Evolutionary conservation across 1,140 invertebrate genomes (phyloP), one percentile per base, ranked within the genome.

Genomic region (Euwallacea fornicatus): DNA sequence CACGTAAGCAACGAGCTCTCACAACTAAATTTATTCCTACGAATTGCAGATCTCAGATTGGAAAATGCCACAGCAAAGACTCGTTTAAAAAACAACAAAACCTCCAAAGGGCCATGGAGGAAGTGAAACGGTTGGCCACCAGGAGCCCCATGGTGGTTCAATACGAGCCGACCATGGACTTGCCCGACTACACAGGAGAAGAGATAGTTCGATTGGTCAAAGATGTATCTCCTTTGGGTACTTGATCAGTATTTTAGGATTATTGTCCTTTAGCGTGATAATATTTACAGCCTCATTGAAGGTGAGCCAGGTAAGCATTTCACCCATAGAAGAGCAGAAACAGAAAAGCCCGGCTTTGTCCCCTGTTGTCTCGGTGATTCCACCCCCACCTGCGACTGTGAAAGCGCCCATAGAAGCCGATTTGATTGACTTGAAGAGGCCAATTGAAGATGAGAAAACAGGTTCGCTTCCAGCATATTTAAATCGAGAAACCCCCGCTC

Each of bases 91-190:
- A 88, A 72, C 89, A 92, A 66, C 87, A 91, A 71, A 90, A 89
- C 73, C 79, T 93, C 15, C 89, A 90, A 76, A 84, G 83, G 63
- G 91, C 91, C 6, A 93, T 93, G 83, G 87, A 89, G n/a, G 90
- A 91, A 77, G 91, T 91, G 0, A 85, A 83, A 60, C 85, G 84
- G 78, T 77, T 89, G 11, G 79, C 85, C 0, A 73, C 83, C 16
- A 82, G 82, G 47, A 86, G 83, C 64, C 86, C 85, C 42, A 66
- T 67, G 41, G 61, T 78, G 73, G 84, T 84, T 10, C 79, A 84
- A 42, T 78, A 77, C 15, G 76, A 80, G 0, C 82, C 85, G 15
- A 84, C 85, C 4, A 82, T 87, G 33, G 81, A 83, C 33, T 79
- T 87, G 77, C 85, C 85, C 0, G 81, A 84, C 47, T 83, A 82